Evolutionary conservation across 2,888 invertebrate species (phyloP).

Genomic region (Agonum fuliginosum): DNA sequence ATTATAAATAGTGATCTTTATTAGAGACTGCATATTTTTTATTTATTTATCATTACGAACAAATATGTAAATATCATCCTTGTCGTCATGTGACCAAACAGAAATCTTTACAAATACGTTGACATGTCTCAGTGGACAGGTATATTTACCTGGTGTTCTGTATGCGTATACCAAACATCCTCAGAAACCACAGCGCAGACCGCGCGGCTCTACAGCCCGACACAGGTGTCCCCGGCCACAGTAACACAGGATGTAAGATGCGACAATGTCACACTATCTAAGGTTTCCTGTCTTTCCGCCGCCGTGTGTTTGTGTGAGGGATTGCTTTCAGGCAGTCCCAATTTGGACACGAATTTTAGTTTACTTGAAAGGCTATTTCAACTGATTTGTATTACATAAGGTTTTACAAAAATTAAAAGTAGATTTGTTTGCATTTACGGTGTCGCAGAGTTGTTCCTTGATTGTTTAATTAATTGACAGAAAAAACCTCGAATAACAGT

Average conservation of each 20-base stretch:
- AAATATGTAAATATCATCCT: background rate
- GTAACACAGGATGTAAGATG: constrained; percentile 16
- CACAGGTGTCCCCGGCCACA: background rate
- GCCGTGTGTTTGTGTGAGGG: no score
- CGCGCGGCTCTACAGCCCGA: background rate
- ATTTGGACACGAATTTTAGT: background rate
- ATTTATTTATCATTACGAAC: background rate
- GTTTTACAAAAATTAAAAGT: no score
- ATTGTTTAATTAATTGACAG: no score
- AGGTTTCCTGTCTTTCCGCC: constrained; percentile 1
- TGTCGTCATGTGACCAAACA: constrained; percentile 1
- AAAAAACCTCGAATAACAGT: no score
- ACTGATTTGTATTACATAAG: no score
- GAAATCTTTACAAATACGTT: constrained; percentile 9
- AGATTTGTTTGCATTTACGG: no score
- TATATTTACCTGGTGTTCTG: constrained; percentile 22
- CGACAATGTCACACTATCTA: constrained; percentile 21
- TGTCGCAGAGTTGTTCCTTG: no score
- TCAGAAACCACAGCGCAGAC: background rate
- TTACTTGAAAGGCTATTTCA: no score
- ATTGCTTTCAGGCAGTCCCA: background rate
- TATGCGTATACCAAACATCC: constrained; percentile 13
- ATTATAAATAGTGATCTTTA: no score
- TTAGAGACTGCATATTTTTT: no score
- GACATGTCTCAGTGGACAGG: constrained; percentile 14